These are phyloP conservation scores for Harpalus rubripes DNA, from an alignment of 2,888 invertebrate genomes.

Conservation along the genomic window DNA sequence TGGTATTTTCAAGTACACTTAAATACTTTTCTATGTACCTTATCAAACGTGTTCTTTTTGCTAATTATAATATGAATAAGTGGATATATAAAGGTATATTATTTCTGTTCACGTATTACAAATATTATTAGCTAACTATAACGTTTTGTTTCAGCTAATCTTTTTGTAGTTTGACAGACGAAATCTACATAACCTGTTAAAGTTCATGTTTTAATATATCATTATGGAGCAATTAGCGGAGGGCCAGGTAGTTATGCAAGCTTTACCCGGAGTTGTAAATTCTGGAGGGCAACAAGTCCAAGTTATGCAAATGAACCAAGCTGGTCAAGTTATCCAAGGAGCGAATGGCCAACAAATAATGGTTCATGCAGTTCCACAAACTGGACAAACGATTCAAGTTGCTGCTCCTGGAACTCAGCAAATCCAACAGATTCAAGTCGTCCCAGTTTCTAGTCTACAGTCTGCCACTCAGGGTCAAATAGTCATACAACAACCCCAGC, in stretches of 20 bases:
- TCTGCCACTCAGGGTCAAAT: slow-evolving; percentile 80
- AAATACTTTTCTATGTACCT: slow-evolving; percentile 45
- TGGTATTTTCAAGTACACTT: slow-evolving; percentile 45
- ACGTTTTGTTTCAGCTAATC: slow-evolving; percentile 42
- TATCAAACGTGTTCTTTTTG: slow-evolving; percentile 23
- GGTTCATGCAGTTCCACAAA: slow-evolving; percentile 83
- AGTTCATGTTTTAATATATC: slow-evolving; percentile 39
- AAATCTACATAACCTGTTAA: slow-evolving; percentile 50
- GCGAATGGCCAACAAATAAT: slow-evolving; percentile 86
- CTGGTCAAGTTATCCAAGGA: slow-evolving; percentile 83
- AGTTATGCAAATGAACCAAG: slow-evolving; percentile 80
- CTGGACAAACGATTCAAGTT: slow-evolving; percentile 82
- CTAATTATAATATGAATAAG: slow-evolving; percentile 24
- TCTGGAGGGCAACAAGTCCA: slow-evolving; percentile 82
- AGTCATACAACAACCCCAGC: slow-evolving; percentile 82
- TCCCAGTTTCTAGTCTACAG: slow-evolving; percentile 85
- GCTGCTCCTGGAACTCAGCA: slow-evolving; percentile 83
- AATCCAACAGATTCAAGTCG: slow-evolving; percentile 86
- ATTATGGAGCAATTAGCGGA: slow-evolving; percentile 83
- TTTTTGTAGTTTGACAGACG: slow-evolving; percentile 53
- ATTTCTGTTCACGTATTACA: slow-evolving; percentile 8
- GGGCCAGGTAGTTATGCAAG: slow-evolving; percentile 82
- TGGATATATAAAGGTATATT: slow-evolving; percentile 60
- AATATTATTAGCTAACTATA: background rate
- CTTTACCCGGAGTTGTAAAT: slow-evolving; percentile 75